phyloP scores from a whole-genome alignment of 2,888 invertebrate species.

The Ochropleura plecta region DNA sequence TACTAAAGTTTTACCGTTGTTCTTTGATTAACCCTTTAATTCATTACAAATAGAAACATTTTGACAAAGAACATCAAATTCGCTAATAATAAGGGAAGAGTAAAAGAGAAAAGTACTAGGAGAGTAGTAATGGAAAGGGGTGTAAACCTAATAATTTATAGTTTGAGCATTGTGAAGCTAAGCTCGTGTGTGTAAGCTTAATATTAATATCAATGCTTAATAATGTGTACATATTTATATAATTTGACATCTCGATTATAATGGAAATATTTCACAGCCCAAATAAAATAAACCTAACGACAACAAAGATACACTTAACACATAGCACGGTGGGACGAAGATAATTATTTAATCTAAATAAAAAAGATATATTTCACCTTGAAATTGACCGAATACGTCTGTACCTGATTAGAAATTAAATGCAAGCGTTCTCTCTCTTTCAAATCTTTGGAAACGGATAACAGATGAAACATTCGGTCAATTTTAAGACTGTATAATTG shows the following conservation, averaged over 20 bases:
- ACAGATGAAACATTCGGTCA: slow-evolving; percentile 18
- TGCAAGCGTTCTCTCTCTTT: slow-evolving; percentile 15
- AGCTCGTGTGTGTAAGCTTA: slow-evolving; percentile 84
- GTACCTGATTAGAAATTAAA: not conserved
- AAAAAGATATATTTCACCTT: slow-evolving; percentile 20
- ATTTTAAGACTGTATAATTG: slow-evolving; percentile 43
- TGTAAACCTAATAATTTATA: slow-evolving; percentile 70
- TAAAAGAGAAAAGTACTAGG: slow-evolving; percentile 69
- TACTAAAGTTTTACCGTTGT: slow-evolving; percentile 13
- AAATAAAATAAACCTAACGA: slow-evolving; percentile 64
- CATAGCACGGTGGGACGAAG: slow-evolving; percentile 41
- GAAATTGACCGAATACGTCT: slow-evolving; percentile 32
- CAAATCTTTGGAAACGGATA: not conserved
- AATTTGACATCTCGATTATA: slow-evolving; percentile 68
- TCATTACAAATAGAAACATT: slow-evolving; percentile 5
- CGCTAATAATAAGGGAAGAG: slow-evolving; percentile 57
- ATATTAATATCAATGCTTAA: slow-evolving; percentile 78
- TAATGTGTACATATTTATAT: slow-evolving; percentile 66
- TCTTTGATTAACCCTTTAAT: slow-evolving; percentile 15
- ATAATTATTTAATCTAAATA: slow-evolving; percentile 9
- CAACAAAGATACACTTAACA: slow-evolving; percentile 41
- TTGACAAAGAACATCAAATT: slow-evolving; percentile 55
- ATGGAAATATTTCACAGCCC: slow-evolving; percentile 73
- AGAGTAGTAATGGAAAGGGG: slow-evolving; percentile 68
- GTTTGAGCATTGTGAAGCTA: slow-evolving; percentile 85